phyloP scores from a whole-genome alignment of 2,797 vertebrate species.

The Enteromius afrohamiltoni region DNA sequence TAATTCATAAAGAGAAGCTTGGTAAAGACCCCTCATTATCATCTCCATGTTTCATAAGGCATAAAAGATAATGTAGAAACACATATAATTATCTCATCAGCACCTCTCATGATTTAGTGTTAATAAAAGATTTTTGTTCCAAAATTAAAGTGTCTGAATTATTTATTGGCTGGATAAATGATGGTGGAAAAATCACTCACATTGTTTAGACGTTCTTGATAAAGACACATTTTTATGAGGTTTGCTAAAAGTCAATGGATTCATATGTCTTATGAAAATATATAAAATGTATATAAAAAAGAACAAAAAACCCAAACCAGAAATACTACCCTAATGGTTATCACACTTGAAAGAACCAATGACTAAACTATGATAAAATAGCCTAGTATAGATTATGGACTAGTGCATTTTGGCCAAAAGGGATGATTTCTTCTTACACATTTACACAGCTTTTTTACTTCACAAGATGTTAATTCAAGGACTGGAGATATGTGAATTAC shows the following conservation, averaged over 20 bases:
- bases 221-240: background rate
- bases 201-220: slow-evolving; percentile 26
- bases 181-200: slow-evolving; percentile 20
- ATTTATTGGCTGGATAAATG: slow-evolving; percentile 38
- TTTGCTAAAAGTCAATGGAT: background rate
- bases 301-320: no score
- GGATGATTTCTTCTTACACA: no score
- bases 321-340: no score
- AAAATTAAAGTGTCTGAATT: slow-evolving; percentile 44
- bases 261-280: no score
- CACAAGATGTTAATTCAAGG: no score
- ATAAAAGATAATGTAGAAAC: slow-evolving; percentile 71
- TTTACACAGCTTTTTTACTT: no score
- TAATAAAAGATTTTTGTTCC: slow-evolving; percentile 36
- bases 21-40: slow-evolving; percentile 67
- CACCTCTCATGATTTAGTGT: slow-evolving; percentile 34
- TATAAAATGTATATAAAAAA: no score
- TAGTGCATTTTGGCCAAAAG: no score
- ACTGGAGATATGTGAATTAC: no score
- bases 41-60: slow-evolving; percentile 71
- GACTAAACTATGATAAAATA: no score
- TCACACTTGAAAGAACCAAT: no score
- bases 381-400: no score
- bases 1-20: slow-evolving; percentile 46
- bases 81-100: slow-evolving; percentile 64